Evolutionary conservation across 1,140 invertebrate genomes (phyloP), one percentile per base, ranked within the genome.

Genomic region (Drosophila micromelanica): DNA sequence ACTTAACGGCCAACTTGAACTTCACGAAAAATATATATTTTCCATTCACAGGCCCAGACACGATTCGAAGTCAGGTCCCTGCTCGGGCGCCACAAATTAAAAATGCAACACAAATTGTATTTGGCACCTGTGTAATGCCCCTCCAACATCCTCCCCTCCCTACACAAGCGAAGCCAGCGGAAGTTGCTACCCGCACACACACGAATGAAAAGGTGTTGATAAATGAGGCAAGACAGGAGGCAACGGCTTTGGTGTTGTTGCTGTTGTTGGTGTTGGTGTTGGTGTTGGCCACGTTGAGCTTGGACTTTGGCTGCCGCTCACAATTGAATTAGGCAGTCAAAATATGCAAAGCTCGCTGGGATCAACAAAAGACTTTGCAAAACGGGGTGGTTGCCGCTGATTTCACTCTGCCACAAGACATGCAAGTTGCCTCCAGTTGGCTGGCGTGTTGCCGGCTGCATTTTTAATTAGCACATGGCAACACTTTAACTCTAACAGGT

Each of bases 41-140:
- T 40, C 52, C 38, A 73, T 49, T 15, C 40, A 49, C 42, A 38
- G 40, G 48, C 42, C 43, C 48, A 64, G 60, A 38, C 61, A 20
- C 30, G 12, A 59, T 13, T 46, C 37, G 40, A 37, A 49, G 48
- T 27, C 55, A n/a, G 51, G 20, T 56, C 38, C 46, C 55, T 15
- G 46, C n/a, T 54, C 20, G 49, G 27, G 55, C 61, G 35, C 61
- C 71, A 73, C 42, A 68, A 78, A 87, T 87, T 86, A 76, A 87
- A 82, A 86, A 82, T 87, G 84, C 78, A 86, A 86, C 82, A 87
- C 78, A 87, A 89, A 89, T 87, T 87, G 84, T 80, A 82, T 79
- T 84, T 87, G 82, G 82, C 84, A 87, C 82, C 84, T 87, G 72
- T 64, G 52, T 56, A 73, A 70, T 42, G 37, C 37, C 15, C 11